Base-by-base conservation (phyloP, 2,888 invertebrate genomes). In the Lycaena phlaeas region DNA sequence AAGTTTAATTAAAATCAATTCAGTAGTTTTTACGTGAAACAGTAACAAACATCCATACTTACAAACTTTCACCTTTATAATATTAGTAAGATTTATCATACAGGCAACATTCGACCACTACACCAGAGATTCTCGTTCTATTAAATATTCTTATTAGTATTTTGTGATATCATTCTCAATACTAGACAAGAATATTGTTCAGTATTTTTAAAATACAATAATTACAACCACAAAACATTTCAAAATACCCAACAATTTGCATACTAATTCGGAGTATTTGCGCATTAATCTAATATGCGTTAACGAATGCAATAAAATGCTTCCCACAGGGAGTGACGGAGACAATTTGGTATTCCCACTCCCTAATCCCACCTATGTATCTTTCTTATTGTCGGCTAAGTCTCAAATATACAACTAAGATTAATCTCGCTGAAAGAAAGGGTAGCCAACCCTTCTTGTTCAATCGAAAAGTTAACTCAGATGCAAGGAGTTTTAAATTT, bases 401-500 rank as follows among this genome's bases (percentile, higher is more conserved):
- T 81, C 81, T 81, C 74, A 70, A 78, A 82, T 78, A 81, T 81
- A 82, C 82, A 84, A 79, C 77, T 75, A 71, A 81, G 79, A 82
- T 82, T 84, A 84, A 81, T 79, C 74, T 66, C 56, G 81, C 46
- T 68, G 77, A 82, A 82, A 79, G 81, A 81, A 81, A 81, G 79
- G 81, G 82, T 74, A 61, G 58, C 55, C 62, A 68, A 65, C 70
- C 76, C 75, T 72, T 73, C 70, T 38, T 37, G 42, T 36, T 25
- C 41, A 40, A 43, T 28, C 42, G 31, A 42, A 44, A 48, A 43
- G 41, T 44, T 46, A 39, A 28, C 38, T 17, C 42, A 46, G 44
- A 44, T 40, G 40, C 12, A 41, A 36, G 29, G 42, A 41, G 38
- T 43, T 42, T n/a, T 27, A 26, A 26, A 31, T 31, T 15, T 6